Evolutionary conservation across 2,888 invertebrate genomes (phyloP).

Genomic region (Nemoura dubitans): DNA sequence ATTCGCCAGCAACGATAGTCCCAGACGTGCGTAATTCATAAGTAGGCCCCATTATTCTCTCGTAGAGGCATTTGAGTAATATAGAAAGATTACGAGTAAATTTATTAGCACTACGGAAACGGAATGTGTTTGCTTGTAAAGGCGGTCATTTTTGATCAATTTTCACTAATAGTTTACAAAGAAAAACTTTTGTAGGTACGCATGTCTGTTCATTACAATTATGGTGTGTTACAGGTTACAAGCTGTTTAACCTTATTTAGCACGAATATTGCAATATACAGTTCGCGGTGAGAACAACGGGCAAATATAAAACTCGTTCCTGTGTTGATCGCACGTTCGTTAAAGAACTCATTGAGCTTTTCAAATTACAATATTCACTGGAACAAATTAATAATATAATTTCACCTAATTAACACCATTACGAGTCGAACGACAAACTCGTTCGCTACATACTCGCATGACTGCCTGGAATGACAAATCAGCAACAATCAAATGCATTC

Average conservation of each 20-base stretch:
- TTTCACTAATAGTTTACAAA: background rate
- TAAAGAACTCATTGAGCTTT: no score
- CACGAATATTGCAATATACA: no score
- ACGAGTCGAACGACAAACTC: background rate
- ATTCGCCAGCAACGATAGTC: background rate
- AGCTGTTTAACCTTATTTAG: no score
- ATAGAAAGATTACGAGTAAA: background rate
- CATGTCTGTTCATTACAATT: no score
- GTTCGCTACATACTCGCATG: background rate
- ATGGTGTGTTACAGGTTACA: no score
- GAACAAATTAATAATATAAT: background rate
- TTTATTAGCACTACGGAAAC: background rate
- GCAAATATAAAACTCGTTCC: no score
- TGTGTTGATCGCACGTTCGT: no score
- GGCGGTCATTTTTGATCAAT: background rate
- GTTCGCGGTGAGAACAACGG: no score
- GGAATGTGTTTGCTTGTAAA: background rate
- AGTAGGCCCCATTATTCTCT: conserved; percentile 7
- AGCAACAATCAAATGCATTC: background rate
- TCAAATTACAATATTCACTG: no score
- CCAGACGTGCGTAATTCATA: background rate
- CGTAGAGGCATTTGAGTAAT: background rate
- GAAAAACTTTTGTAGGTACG: no score
- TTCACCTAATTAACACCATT: background rate
- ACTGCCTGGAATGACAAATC: background rate